Base-by-base conservation (phyloP, 2,797 vertebrate species). In the Austrolebias charrua region DNA sequence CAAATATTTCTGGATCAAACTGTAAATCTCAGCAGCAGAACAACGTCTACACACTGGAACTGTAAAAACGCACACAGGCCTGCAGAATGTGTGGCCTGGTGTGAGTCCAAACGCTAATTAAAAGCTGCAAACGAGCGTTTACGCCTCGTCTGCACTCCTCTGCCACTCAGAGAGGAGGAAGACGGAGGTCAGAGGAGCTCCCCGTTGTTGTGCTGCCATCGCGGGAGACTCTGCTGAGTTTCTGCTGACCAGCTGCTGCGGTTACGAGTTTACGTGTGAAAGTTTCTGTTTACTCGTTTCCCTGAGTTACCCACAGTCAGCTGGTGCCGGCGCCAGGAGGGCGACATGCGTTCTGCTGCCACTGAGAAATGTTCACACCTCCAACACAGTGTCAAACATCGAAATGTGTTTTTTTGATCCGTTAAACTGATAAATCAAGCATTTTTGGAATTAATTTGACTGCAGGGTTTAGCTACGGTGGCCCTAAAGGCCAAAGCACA, bases 101-200 rank as follows among this genome's bases (percentile, higher is more conserved):
- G 69, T 45, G 19, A 20, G 15, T 11, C 33, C 53, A 58, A 19
- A 7, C 40, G 3, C 66, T 75, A 71, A 81, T 85, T 80, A 81
- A 78, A 79, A 66, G 71, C 73, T 71, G 71, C 50, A 51, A 79
- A 80, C 52, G 19, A 70, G 44, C 19, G 51, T 49, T 65, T 50
- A 56, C 4, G 11, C 76, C 66, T 65, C 20, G 68, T 64, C 56
- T 28, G 45, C 3, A 76, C 66, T 65, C 20, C 66, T 64, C 56
- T 28, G 45, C 3, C 24, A 59, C 63, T 55, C 40, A 19, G 48
- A 50, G 40, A 45, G 81, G 56, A 75, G 76, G 47, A 57, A 69
- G 69, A 58, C 55, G 60, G 83, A 76, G 80, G 79, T 74, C 76
- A 75, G 71, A 73, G 80, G 63, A 63, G 55, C 65, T 69, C 60